Conservation (phyloP, 2,888 invertebrate genomes). For the Artemia sinica region DNA sequence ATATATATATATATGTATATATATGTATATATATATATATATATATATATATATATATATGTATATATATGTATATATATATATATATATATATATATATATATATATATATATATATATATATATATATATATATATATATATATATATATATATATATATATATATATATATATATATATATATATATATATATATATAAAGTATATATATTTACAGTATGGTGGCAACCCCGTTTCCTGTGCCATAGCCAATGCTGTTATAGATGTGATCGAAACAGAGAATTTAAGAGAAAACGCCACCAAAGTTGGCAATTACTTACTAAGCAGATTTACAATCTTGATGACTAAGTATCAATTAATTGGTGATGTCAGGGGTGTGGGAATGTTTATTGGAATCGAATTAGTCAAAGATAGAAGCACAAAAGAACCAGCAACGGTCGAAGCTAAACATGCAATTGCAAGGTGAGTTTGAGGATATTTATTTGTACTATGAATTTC, state of each 20-base stretch:
- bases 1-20: no score
- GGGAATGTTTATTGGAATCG: conserved; percentile 88
- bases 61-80: no score
- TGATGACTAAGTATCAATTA: conserved; percentile 54
- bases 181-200: no score
- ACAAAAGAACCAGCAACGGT: conserved; percentile 62
- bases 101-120: no score
- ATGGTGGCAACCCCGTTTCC: conserved; percentile 96
- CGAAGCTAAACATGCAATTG: conserved; percentile 56
- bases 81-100: no score
- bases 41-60: no score
- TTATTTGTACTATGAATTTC: neutral
- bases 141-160: no score
- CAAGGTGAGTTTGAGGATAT: conserved; percentile 36
- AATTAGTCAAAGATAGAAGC: conserved; percentile 60
- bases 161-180: no score
- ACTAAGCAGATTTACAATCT: conserved; percentile 40
- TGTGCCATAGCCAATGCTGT: conserved; percentile 91
- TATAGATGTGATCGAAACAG: conserved; percentile 74
- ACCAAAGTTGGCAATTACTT: conserved; percentile 61
- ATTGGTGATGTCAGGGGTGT: conserved; percentile 78
- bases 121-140: no score
- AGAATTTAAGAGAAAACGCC: conserved; percentile 67
- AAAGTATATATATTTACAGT: conserved; percentile 40
- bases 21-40: no score